phyloP scores from a whole-genome alignment of 1,140 invertebrate species.

The Philaenus spumarius region DNA sequence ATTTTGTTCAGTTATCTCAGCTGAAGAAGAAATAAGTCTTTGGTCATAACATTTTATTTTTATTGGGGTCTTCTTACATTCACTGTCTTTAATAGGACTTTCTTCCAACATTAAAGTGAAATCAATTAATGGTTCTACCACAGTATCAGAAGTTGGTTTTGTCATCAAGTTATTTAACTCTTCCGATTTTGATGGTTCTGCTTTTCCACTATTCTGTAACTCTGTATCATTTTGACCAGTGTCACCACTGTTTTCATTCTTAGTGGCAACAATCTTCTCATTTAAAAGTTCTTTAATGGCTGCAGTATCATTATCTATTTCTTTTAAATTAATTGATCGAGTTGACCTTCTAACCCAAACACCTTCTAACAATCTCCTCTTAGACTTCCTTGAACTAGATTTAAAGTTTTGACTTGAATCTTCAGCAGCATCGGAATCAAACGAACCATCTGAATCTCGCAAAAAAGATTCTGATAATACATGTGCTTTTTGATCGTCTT shows the following conservation, averaged over 20 bases:
- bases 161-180: too few species aligned
- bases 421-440: not conserved
- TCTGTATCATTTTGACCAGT: not conserved
- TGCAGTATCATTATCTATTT: not conserved
- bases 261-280: not conserved
- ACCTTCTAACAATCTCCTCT: not conserved
- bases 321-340: not conserved
- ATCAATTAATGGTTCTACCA: too few species aligned
- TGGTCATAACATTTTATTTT: too few species aligned
- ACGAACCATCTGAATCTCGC: not conserved
- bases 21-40: too few species aligned
- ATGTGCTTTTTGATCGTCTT: not conserved
- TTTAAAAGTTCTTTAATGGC: slow-evolving; percentile 4
- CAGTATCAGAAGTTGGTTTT: too few species aligned
- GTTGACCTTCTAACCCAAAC: slow-evolving; percentile 7
- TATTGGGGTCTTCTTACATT: too few species aligned
- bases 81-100: too few species aligned
- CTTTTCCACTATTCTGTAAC: not conserved
- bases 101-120: too few species aligned
- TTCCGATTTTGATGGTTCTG: too few species aligned
- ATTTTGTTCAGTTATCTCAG: too few species aligned
- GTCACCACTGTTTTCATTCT: too few species aligned
- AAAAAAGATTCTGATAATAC: not conserved
- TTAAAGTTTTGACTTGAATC: not conserved
- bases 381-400: not conserved